Evolutionary conservation across 2,888 invertebrate species (phyloP), one percentile per base, ranked within the genome.

Genomic region (Dione vanillae): DNA sequence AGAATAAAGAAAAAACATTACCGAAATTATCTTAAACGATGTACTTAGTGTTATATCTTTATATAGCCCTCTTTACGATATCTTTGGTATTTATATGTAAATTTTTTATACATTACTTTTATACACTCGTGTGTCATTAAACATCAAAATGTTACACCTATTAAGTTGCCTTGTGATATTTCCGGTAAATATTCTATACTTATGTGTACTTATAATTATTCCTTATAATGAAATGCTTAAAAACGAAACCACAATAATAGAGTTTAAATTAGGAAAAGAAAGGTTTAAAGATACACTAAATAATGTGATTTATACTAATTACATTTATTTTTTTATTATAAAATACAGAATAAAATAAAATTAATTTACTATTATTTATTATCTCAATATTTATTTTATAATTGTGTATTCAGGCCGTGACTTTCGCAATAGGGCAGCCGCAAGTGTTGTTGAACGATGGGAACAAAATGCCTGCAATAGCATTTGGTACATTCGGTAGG

Each of bases 381-480:
- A n/a, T n/a, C n/a, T n/a, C n/a, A n/a, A 27, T 52, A 14, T 2
- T 19, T 2, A 27, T 7, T 27, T 27, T 27, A 19, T 52, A 14
- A 14, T 52, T 54, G 6, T 54, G 11, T n/a, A n/a, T 35, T n/a
- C n/a, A 54, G 54, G 54, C 35, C 35, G 35, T 7, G 9, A 35
- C 9, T 35, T 35, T 12, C n/a, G 35, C 35, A n/a, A 27, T 27
- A 27, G 54, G 14, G 0, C 54, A 54, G n/a, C 54, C 35, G 11
- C 35, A 54, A n/a, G 9, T 40, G 14, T 19, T 27, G 40, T 27
- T 92, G 2, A 91, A 89, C 67, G 90, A 91, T 81, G 91, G 90
- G 0, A 82, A 88, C 72, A 78, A 82, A 45, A 91, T 92, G 1
- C 92, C 92, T 0, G 74, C 79, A 0, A 72, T 92, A 1, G 92